phyloP scores from a whole-genome alignment of 1,140 invertebrate species.

The Atta texana region DNA sequence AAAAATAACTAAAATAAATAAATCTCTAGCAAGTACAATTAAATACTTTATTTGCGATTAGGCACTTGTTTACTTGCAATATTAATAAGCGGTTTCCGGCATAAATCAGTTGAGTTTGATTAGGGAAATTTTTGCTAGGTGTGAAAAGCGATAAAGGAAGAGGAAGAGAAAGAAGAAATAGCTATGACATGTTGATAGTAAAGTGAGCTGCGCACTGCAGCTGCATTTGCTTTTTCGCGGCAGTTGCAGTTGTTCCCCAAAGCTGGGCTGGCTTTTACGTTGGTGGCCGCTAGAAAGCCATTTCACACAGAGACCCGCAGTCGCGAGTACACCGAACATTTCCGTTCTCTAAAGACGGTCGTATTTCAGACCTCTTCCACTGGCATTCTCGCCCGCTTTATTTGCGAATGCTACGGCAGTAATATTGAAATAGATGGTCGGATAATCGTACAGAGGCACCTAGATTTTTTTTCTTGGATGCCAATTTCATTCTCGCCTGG shows the following conservation, averaged over 20 bases:
- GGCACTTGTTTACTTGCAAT: neutral
- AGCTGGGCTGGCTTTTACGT: constrained; percentile 43
- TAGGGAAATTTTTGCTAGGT: constrained; percentile 20
- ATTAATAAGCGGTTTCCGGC: neutral
- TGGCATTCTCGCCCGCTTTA: constrained; percentile 16
- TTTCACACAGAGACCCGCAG: constrained; percentile 46
- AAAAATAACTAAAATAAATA: too few relatives aligned
- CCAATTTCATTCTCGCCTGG: constrained; percentile 9
- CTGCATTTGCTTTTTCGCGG: constrained; percentile 42
- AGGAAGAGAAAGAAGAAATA: constrained; percentile 1
- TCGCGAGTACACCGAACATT: constrained; percentile 39
- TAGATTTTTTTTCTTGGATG: constrained; percentile 1
- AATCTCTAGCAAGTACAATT: neutral
- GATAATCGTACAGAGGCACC: neutral
- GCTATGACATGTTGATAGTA: neutral
- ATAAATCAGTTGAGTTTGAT: neutral
- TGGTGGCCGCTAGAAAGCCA: constrained; percentile 41
- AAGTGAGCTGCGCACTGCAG: constrained; percentile 2
- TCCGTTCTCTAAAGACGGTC: constrained; percentile 52
- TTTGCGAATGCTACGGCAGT: constrained; percentile 14
- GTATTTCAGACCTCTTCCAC: constrained; percentile 39
- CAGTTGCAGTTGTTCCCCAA: constrained; percentile 56
- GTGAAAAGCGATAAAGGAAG: neutral
- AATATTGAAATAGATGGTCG: constrained; percentile 49
- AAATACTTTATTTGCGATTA: neutral